These are phyloP conservation scores for Scaptomyza tumidula DNA, from an alignment of 2,888 invertebrate species.

Conservation along the genomic window DNA sequence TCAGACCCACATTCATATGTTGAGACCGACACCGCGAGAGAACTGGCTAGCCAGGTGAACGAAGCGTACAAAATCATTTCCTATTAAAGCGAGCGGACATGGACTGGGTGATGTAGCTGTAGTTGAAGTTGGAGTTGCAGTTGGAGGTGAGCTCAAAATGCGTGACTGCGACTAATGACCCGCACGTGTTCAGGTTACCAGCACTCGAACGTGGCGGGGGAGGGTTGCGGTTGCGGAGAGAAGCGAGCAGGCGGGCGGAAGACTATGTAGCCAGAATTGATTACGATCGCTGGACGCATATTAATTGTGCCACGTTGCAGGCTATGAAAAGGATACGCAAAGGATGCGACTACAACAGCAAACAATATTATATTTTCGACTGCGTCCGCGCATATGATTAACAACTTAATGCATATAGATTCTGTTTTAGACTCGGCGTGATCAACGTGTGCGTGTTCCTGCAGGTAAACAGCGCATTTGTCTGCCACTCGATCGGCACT, in stretches of 20 bases:
- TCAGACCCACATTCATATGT: conserved; percentile 14
- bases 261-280: conserved; percentile 77
- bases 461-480: conserved; percentile 83
- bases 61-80: conserved; percentile 79
- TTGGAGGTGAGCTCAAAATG: conserved; percentile 74
- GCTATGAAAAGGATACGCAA: conserved; percentile 69
- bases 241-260: conserved; percentile 1
- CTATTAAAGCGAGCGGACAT: conserved; percentile 76
- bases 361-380: conserved; percentile 8
- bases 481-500: conserved; percentile 64
- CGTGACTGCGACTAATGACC: conserved; percentile 83
- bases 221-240: not conserved
- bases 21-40: conserved; percentile 2
- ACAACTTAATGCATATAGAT: conserved; percentile 79
- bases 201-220: conserved; percentile 3
- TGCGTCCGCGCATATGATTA: conserved; percentile 82
- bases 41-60: conserved; percentile 59
- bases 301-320: conserved; percentile 71
- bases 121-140: conserved; percentile 25
- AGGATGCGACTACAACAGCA: conserved; percentile 56
- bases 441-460: conserved; percentile 78
- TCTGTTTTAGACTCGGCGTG: conserved; percentile 39
- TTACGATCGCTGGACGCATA: conserved; percentile 82
- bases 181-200: conserved; percentile 75
- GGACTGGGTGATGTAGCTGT: conserved; percentile 33